Base-by-base conservation (phyloP, 1,140 invertebrate species). In the Uloborus diversus region DNA sequence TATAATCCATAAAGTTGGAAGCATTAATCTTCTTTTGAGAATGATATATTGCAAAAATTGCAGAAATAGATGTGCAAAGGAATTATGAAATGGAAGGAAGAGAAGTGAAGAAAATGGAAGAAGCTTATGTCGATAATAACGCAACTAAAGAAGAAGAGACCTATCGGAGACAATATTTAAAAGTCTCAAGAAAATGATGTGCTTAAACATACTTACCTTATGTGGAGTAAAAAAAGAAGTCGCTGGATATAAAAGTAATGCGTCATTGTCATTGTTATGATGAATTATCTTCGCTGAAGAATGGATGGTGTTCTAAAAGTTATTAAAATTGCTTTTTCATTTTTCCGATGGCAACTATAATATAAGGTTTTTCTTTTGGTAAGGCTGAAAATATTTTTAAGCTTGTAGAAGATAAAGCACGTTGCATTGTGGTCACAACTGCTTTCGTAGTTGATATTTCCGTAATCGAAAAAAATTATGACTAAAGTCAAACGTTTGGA, bases 1-100 rank as follows among this genome's bases (percentile, higher is more conserved):
- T 75, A 75, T 75, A 75, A 75, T 75, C 71, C 71, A 75, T 75
- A 75, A 75, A 75, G 57, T 75, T 64, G 28, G 59, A 25, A 32
- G 33, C 71, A 75, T 75, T 75, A 62, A 75, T 75, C 71, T 75
- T 75, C 59, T 42, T 37, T 42, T 35, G n/a, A 17, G 42, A 33
- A 64, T 62, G 70, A 75, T 62, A 33, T 49, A 75, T 62, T 17
- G 71, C 27, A 30, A 75, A 64, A 75, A 75, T 64, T 75, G 71
- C 51, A 62, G 71, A 64, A 64, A 64, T 57, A 75, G 71, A 75
- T 64, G 71, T 75, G 71, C 27, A 7, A 59, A 64, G 47, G 71
- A 75, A 75, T 75, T 75, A 64, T 59, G 57, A 75, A 75, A 75
- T 75, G 71, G 17, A 13, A 59, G 17, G 25, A 23, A n/a, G 14